Base-by-base conservation (phyloP, 2,113 vertebrate species). In the Macroglossus sobrinus region DNA sequence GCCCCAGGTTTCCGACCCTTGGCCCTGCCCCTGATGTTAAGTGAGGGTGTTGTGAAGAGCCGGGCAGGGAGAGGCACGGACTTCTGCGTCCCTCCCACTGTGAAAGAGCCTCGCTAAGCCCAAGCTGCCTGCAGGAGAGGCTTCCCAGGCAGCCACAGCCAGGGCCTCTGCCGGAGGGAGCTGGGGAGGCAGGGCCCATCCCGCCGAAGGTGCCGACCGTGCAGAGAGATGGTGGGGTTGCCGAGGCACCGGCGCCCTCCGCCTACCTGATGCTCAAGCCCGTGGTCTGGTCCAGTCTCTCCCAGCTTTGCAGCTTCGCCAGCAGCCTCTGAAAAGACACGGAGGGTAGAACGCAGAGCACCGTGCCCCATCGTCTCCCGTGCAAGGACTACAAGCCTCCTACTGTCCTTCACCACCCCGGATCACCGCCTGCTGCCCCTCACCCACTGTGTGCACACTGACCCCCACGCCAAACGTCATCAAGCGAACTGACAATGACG, bases 231-330 rank as follows among this genome's bases (percentile, higher is more conserved):
- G 15, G 24, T 4, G 6, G 45, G 45, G 35, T n/a, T 43, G 6
- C 11, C 0, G 0, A 2, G 33, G 45, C 38, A 13, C 35, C 3
- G 2, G 47, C 5, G 0, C 30, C 45, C 50, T 90, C 74, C 50
- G 89, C 98, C 55, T 98, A 99, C 99, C 99, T 99, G 97, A 99
- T 99, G 96, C 98, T 99, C 94, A 99, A 98, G 93, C 99, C 99
- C 53, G 98, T 99, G 57, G 96, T 98, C 92, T 99, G 99, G 10
- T 99, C 99, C 93, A 99, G 97, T 68, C 98, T 99, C 97, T 99
- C 99, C 99, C 99, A 99, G 95, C 98, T 98, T 89, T 99, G 98
- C 63, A 99, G 97, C 95, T 99, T 99, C 71, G 98, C 98, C 64
- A 98, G 92, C 82, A 99, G 96, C 97, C 98, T 99, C 99, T 99